phyloP scores from a whole-genome alignment of 2,113 vertebrate genomes.

The Carassius auratus region DNA sequence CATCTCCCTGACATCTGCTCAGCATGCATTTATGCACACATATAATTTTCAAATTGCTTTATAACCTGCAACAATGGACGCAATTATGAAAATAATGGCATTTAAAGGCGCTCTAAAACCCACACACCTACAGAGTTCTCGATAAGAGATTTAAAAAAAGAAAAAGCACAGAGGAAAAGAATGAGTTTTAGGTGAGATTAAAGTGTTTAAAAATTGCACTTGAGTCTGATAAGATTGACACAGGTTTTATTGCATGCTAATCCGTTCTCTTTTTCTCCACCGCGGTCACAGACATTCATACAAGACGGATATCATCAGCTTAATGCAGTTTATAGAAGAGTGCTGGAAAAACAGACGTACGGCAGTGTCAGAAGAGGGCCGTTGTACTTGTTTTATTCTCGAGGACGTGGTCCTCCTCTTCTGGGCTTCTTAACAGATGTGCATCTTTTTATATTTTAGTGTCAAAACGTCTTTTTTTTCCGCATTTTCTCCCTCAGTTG shows the following conservation, averaged over 20 bases:
- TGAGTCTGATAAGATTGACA: conserved; percentile 77
- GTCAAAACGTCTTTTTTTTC: not conserved
- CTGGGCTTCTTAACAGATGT: not conserved
- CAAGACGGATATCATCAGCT: conserved; percentile 67
- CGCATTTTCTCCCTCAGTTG: not conserved
- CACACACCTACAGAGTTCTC: conserved; percentile 74
- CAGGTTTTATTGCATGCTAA: conserved; percentile 71
- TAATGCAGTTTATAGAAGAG: conserved; percentile 67
- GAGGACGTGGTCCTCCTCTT: not conserved
- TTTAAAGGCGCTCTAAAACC: conserved; percentile 69
- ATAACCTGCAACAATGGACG: conserved; percentile 75
- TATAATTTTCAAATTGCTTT: conserved; percentile 73
- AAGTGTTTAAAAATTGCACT: conserved; percentile 81
- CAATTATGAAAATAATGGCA: conserved; percentile 81
- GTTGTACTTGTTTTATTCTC: not conserved
- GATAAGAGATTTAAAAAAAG: conserved; percentile 69
- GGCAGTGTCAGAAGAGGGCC: conserved; percentile 29
- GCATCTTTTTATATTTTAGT: not conserved
- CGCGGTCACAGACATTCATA: conserved; percentile 71
- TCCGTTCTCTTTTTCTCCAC: conserved; percentile 57
- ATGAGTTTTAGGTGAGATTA: conserved; percentile 78
- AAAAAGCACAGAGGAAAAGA: conserved; percentile 56
- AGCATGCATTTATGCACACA: conserved; percentile 74
- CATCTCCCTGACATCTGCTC: conserved; percentile 63
- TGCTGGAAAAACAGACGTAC: conserved; percentile 57